phyloP scores from a whole-genome alignment of 2,113 vertebrate genomes.

The Otocyon megalotis region DNA sequence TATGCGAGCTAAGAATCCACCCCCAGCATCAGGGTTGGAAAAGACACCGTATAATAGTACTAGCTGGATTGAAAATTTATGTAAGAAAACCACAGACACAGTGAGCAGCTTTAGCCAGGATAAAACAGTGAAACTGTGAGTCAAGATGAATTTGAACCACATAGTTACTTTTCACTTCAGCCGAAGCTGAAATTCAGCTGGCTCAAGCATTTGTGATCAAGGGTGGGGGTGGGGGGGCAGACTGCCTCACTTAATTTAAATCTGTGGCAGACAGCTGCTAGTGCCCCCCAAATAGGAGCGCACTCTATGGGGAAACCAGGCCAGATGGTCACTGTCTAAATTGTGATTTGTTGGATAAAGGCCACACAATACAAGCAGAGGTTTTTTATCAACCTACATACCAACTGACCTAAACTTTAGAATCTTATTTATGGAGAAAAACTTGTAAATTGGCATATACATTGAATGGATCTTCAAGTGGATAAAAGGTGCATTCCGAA shows the following conservation, averaged over 20 bases:
- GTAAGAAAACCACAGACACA: conserved; percentile 84
- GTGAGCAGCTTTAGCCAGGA: conserved; percentile 79
- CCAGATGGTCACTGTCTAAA: neutral
- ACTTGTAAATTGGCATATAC: neutral
- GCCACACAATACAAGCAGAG: neutral
- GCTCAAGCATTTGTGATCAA: neutral
- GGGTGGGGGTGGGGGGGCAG: neutral
- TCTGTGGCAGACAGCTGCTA: neutral
- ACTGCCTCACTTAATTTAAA: neutral
- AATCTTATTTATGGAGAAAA: conserved; percentile 19
- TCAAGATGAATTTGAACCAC: conserved; percentile 64
- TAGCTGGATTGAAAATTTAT: conserved; percentile 87
- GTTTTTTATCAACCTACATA: conserved; percentile 33
- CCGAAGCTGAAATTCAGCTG: conserved; percentile 64
- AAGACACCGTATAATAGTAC: conserved; percentile 79
- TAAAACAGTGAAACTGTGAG: conserved; percentile 79
- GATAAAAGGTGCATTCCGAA: conserved; percentile 11
- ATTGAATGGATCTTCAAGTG: neutral
- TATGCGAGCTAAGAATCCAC: conserved; percentile 85
- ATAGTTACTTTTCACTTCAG: conserved; percentile 63
- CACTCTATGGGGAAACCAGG: neutral
- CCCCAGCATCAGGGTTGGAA: conserved; percentile 77
- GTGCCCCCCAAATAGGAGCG: neutral
- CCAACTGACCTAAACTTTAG: neutral
- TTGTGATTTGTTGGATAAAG: conserved; percentile 32